Evolutionary conservation across 2,888 invertebrate genomes (phyloP), one percentile per base, ranked within the genome.

Genomic region (Temnothorax ravouxi): DNA sequence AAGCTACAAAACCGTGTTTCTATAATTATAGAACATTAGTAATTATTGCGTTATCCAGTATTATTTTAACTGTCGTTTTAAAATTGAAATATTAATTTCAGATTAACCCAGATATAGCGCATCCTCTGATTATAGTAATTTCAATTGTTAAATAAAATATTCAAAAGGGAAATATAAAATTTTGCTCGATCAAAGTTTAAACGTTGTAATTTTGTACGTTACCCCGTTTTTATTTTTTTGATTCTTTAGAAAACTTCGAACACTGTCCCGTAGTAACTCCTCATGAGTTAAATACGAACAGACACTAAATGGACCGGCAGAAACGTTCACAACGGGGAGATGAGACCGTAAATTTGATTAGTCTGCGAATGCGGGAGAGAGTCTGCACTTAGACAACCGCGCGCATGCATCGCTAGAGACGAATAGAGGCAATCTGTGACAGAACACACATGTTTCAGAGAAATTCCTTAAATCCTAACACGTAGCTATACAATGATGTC

Each of bases 331-430:
- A 59, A 50, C 79, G 72, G 59, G 83, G 80, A 82, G 82, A 77
- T 76, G 75, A 79, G 88, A 76, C 67, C 85, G 84, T 90, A 88
- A 90, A 90, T 85, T 90, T 88, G 89, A 90, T 90, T 88, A 90
- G 89, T 86, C 87, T 83, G 86, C 87, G 84, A 89, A 88, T 84
- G 85, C 76, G 67, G 66, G 61, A 79, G 84, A 74, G 84, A 74
- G 85, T 80, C 77, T 84, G 86, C 85, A 89, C 87, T 85, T 87
- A 86, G 80, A 72, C 71, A 66, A 47, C 38, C 75, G 34, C 54
- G 50, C 56, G 80, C 75, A 79, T 84, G 83, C 87, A 80, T 72
- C 71, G 64, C 74, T 62, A 62, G 64, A 69, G 66, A 38, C 72
- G 54, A 66, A 47, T 56, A 54, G 54, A 61, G 66, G 52, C 71